Percentiles rank a stretch among this genome's conserved stretches.
Evolutionary conservation across 2,888 invertebrate species (phyloP).

Genomic region (Parnassius apollo): DNA sequence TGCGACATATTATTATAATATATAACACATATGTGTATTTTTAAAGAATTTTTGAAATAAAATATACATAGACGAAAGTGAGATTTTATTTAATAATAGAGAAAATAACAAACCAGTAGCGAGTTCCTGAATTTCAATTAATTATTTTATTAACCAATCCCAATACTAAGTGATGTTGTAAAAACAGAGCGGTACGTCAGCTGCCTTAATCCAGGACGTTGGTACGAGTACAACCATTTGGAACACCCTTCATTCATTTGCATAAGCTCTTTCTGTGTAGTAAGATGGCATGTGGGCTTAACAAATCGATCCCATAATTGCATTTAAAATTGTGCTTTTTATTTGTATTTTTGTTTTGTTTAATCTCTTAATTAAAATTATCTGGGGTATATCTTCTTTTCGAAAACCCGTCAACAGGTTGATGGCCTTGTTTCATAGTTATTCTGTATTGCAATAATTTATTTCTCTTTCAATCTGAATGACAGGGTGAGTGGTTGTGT

Average conservation of each 20-base stretch:
- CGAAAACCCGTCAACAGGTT: too few relatives aligned
- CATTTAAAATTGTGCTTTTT: constrained; percentile 16
- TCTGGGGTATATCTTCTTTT: too few relatives aligned
- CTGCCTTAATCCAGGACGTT: constrained; percentile 62
- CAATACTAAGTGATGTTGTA: constrained; percentile 69
- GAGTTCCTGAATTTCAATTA: constrained; percentile 33
- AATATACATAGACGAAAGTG: too few relatives aligned
- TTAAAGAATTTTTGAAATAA: too few relatives aligned
- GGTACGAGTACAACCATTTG: constrained; percentile 45
- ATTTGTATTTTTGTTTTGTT: constrained; percentile 1
- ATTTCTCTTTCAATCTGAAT: too few relatives aligned
- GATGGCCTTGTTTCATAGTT: too few relatives aligned
- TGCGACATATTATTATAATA: too few relatives aligned
- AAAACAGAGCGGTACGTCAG: constrained; percentile 62
- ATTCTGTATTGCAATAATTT: too few relatives aligned
- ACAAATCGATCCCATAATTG: constrained; percentile 27
- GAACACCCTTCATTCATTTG: constrained; percentile 71
- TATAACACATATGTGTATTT: too few relatives aligned
- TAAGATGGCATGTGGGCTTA: constrained; percentile 59
- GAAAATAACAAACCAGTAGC: neutral
- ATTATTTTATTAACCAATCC: constrained; percentile 43
- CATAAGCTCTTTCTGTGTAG: constrained; percentile 69
- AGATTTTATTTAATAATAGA: too few relatives aligned
- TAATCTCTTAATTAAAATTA: neutral
- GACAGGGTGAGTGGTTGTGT: too few relatives aligned